Conservation (phyloP, 2,888 invertebrate genomes). For the Acanthococcus lagerstroemiae region DNA sequence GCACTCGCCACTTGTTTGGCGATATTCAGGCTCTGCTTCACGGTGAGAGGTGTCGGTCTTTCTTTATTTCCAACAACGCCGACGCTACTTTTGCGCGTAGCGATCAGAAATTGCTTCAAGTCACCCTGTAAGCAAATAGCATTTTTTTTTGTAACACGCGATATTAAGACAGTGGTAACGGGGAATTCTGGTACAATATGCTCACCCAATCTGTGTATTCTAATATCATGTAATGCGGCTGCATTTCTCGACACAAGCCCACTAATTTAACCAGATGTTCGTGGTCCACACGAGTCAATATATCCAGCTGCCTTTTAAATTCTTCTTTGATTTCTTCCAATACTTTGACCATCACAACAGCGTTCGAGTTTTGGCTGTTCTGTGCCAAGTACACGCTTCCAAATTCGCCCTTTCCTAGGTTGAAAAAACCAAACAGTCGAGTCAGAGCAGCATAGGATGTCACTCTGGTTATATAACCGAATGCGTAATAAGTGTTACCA, state of each 20-base stretch:
- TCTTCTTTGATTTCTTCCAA: constrained; percentile 69
- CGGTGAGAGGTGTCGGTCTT: constrained; percentile 38
- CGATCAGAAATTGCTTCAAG: constrained; percentile 75
- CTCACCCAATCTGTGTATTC: constrained; percentile 89
- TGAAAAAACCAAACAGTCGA: constrained; percentile 6
- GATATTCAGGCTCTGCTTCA: constrained; percentile 56
- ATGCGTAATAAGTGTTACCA: constrained; percentile 41
- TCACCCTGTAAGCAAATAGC: constrained; percentile 58
- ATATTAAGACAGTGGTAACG: not conserved
- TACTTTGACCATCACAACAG: constrained; percentile 61
- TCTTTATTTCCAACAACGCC: constrained; percentile 37
- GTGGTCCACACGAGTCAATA: constrained; percentile 73
- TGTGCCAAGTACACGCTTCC: constrained; percentile 80
- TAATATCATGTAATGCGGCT: constrained; percentile 78
- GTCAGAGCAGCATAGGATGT: too few species aligned
- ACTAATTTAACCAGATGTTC: constrained; percentile 67
- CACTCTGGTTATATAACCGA: too few species aligned
- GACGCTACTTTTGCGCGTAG: constrained; percentile 46
- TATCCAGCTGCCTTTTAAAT: constrained; percentile 79
- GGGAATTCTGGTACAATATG: constrained; percentile 19
- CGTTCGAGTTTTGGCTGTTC: constrained; percentile 41
- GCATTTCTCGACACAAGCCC: constrained; percentile 70
- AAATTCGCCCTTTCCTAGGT: constrained; percentile 82
- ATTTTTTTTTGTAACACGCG: not conserved
- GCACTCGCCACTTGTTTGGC: constrained; percentile 69